Percentiles rank a stretch among this genome's conserved stretches.
Evolutionary conservation across 1,140 invertebrate genomes (phyloP).

Genomic region (Uloborus diversus): DNA sequence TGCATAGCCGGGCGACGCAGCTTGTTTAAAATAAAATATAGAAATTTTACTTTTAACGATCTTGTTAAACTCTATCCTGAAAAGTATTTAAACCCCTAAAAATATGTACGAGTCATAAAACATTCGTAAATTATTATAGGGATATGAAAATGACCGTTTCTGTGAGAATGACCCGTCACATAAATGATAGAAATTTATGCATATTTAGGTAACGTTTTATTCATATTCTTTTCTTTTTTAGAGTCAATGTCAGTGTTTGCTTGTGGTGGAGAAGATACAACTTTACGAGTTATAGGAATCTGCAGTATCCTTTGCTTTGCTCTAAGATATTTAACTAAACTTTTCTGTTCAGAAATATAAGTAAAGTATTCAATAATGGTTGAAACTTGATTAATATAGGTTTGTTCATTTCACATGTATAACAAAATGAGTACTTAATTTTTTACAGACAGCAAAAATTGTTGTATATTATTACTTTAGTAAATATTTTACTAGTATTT

Average conservation of each 20-base stretch:
- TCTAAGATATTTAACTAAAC: neutral
- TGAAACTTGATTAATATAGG: neutral
- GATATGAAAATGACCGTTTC: too few species aligned
- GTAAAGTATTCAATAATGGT: neutral
- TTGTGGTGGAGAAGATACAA: constrained; percentile 44
- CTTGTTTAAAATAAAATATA: too few species aligned
- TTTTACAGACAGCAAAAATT: neutral
- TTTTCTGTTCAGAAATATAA: neutral
- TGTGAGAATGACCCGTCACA: too few species aligned
- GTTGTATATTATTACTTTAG: neutral
- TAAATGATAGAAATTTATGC: too few species aligned
- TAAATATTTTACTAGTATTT: neutral
- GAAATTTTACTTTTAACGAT: too few species aligned
- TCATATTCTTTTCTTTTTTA: neutral
- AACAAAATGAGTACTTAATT: neutral
- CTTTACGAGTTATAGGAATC: constrained; percentile 20
- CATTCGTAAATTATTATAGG: too few species aligned
- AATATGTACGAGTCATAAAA: too few species aligned
- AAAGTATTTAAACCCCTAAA: too few species aligned
- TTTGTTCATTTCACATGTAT: too few species aligned
- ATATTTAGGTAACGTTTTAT: too few species aligned
- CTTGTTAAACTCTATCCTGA: too few species aligned
- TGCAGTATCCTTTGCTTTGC: constrained; percentile 24
- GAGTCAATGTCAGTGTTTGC: constrained; percentile 21
- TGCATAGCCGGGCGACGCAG: too few species aligned